Base-by-base conservation (phyloP, 2,113 vertebrate genomes). In the Seriola dumerili region DNA sequence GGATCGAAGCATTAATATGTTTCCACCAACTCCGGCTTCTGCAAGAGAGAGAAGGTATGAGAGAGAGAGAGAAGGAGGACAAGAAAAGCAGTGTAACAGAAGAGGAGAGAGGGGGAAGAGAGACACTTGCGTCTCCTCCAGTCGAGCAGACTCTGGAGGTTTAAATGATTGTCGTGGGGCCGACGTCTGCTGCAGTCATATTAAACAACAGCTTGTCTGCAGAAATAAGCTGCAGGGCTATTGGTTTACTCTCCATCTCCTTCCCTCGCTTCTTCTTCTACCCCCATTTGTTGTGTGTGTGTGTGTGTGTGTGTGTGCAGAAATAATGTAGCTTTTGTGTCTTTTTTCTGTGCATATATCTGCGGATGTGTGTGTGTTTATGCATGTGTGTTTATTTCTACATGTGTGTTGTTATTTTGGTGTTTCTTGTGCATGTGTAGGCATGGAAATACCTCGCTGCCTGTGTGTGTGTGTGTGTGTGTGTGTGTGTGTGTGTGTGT, bases 151-250 rank as follows among this genome's bases (percentile, higher is more conserved):
- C 91, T 94, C 92, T 85, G 76, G 86, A 86, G 93, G 88, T 89
- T 91, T 80, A 85, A 90, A 89, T 88, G 84, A 91, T 89, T 85
- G 84, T 88, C 76, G 61, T 50, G 78, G 83, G 85, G 64, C 87
- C 64, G 40, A 75, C 79, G 75, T 91, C 84, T 88, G 87, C 89
- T 77, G 88, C 85, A 88, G 79, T 93, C 90, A 85, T 92, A 92
- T 91, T 92, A 92, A 93, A 92, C 91, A 93, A 93, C 89, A 92
- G 90, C 91, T 92, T 92, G 91, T 93, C 85, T 88, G 80, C 76
- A 82, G 89, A 91, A 92, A 91, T 76, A 85, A 89, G 93, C 91
- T 92, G 75, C 88, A 80, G 90, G 91, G 86, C 82, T 91, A 74
- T 90, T 90, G 82, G 87, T 89, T 80, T 90, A 87, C 76, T 89